Evolutionary conservation across 2,113 vertebrate species (phyloP).

Genomic region (Dasyprocta punctata): DNA sequence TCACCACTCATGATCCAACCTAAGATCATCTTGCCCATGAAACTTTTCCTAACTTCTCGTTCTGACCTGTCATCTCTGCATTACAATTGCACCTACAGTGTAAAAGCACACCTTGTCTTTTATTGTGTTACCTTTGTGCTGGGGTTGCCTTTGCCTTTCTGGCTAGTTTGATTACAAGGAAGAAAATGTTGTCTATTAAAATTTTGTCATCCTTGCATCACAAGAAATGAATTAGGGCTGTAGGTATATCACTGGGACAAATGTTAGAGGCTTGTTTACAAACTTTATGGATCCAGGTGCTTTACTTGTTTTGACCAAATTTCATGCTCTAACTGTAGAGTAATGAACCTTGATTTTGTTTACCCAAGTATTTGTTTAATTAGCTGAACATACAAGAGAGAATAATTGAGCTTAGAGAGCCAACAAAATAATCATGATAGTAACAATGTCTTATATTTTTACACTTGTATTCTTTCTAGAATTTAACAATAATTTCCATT

Average conservation of each 20-base stretch:
- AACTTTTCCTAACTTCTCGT: not conserved
- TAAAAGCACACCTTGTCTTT: not conserved
- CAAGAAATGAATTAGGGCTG: not conserved
- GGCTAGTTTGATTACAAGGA: not conserved
- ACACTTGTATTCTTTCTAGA: not conserved
- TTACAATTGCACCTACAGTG: not conserved
- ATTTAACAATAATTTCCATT: not conserved
- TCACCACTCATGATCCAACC: not conserved
- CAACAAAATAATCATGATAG: not conserved
- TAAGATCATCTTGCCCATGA: not conserved
- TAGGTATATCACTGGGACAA: not conserved
- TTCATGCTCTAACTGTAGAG: not conserved
- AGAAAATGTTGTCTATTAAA: not conserved
- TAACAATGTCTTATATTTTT: not conserved
- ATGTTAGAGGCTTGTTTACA: not conserved
- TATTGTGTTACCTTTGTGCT: not conserved
- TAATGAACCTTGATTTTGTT: not conserved
- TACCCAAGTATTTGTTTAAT: constrained; percentile 22
- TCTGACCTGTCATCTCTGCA: not conserved
- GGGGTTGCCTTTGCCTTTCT: not conserved
- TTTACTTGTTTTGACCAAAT: not conserved
- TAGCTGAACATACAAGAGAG: not conserved
- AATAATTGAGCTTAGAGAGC: not conserved
- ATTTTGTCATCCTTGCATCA: not conserved
- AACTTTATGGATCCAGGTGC: not conserved